A percentile compares a stretch with the other conserved stretches of the same genome.
phyloP scores from a whole-genome alignment of 2,888 invertebrate genomes.

The Eueremaeus valkanovi region DNA sequence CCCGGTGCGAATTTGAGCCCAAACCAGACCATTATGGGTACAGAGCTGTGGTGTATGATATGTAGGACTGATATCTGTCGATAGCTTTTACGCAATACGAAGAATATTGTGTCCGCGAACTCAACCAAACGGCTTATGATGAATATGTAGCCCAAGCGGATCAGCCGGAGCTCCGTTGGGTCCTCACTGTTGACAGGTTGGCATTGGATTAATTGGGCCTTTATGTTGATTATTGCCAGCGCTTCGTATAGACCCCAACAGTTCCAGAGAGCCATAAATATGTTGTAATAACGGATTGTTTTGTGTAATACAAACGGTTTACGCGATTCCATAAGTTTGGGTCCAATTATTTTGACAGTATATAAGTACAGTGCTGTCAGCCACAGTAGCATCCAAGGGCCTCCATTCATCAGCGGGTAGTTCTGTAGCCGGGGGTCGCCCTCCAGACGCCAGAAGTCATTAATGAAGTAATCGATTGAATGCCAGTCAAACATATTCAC shows the following conservation, averaged over 20 bases:
- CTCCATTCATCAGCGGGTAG: conserved; percentile 30
- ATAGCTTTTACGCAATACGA: conserved; percentile 45
- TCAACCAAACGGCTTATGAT: conserved; percentile 17
- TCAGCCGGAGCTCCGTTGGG: not conserved
- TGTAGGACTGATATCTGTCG: conserved; percentile 45
- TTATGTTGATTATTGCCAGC: conserved; percentile 32
- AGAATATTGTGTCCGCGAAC: conserved; percentile 38
- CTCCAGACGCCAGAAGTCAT: conserved; percentile 30
- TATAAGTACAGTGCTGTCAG: conserved; percentile 33
- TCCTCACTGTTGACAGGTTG: conserved; percentile 7
- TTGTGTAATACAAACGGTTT: conserved; percentile 33
- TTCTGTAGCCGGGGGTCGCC: conserved; percentile 19
- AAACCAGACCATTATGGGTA: conserved; percentile 44
- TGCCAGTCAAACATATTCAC: too few species aligned
- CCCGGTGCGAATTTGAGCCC: conserved; percentile 44
- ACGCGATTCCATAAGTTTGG: conserved; percentile 35
- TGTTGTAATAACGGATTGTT: conserved; percentile 38
- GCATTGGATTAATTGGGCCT: too few species aligned
- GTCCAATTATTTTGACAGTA: conserved; percentile 41
- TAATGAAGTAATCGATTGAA: conserved; percentile 7
- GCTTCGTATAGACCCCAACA: too few species aligned
- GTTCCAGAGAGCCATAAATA: conserved; percentile 40
- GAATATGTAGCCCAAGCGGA: conserved; percentile 20
- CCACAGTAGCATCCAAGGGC: conserved; percentile 27
- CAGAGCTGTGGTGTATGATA: conserved; percentile 45